Percentiles rank a stretch among this genome's conserved stretches.
phyloP scores from a whole-genome alignment of 2,113 vertebrate species.

The Gymnogyps californianus region DNA sequence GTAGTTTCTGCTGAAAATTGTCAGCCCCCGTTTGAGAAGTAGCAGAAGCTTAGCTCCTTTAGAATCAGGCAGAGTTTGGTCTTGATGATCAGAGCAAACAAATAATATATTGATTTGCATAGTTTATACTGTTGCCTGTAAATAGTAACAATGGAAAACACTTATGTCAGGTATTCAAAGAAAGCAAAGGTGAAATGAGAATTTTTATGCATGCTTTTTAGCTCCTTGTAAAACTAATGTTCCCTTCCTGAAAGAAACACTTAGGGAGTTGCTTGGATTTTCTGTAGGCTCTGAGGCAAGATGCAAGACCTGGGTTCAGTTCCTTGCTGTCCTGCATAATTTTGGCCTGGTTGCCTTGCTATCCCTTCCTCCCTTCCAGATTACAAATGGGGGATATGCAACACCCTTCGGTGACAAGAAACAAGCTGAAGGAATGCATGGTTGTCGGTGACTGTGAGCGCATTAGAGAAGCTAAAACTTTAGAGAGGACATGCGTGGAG shows the following conservation, averaged over 20 bases:
- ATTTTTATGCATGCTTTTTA: not conserved
- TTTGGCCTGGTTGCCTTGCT: not conserved
- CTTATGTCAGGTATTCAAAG: not conserved
- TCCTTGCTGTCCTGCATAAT: not conserved
- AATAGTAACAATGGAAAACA: not conserved
- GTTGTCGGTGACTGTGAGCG: fast-evolving
- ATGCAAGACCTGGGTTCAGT: not conserved
- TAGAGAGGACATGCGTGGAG: not conserved
- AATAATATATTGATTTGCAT: not conserved
- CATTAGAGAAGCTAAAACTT: not conserved
- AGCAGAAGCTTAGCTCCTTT: not conserved
- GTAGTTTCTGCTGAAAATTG: not conserved
- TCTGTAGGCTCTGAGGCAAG: not conserved
- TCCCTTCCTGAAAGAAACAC: not conserved
- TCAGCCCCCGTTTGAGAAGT: not conserved
- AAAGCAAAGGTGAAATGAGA: not conserved
- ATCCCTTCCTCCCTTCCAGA: not conserved
- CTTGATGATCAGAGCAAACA: not conserved
- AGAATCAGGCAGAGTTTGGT: not conserved
- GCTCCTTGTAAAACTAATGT: not conserved
- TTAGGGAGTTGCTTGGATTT: not conserved
- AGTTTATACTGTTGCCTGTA: not conserved
- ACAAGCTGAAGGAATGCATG: not conserved
- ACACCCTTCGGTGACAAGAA: not conserved
- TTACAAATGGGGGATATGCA: not conserved